Conservation (phyloP, 2,888 invertebrate genomes). For the Temnothorax ravouxi region DNA sequence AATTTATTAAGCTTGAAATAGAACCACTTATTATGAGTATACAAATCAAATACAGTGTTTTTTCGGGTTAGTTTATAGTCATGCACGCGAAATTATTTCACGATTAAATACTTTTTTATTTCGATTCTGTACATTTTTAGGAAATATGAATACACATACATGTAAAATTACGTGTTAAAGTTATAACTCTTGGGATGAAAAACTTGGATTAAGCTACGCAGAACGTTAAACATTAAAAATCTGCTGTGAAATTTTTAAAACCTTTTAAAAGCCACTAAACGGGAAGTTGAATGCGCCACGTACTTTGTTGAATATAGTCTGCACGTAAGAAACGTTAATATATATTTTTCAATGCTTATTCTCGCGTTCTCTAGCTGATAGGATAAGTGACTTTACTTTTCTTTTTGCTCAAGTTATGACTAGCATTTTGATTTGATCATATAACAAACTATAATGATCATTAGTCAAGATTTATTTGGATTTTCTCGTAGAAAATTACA, state of each 20-base stretch:
- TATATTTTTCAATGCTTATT: neutral
- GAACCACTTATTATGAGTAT: neutral
- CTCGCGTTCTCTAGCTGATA: too few relatives aligned
- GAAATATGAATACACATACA: conserved; percentile 10
- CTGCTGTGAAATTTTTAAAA: conserved; percentile 4
- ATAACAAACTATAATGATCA: too few relatives aligned
- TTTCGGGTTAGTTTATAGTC: neutral
- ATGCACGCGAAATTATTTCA: conserved; percentile 17
- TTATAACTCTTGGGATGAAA: conserved; percentile 8
- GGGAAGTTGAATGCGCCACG: conserved; percentile 15
- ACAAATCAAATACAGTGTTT: neutral
- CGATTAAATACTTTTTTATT: neutral
- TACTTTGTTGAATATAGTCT: neutral
- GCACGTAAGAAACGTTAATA: neutral
- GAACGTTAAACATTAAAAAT: conserved; percentile 38
- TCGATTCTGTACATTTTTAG: neutral
- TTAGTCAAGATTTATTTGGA: too few relatives aligned
- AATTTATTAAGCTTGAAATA: neutral
- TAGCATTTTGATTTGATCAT: too few relatives aligned
- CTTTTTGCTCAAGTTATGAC: too few relatives aligned
- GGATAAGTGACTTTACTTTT: too few relatives aligned
- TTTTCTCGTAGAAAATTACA: too few relatives aligned
- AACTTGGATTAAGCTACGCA: neutral
- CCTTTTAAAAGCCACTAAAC: conserved; percentile 35
- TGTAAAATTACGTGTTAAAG: conserved; percentile 7